Evolutionary conservation across 2,888 invertebrate species (phyloP).

Genomic region (Zhengitettix transpicula): DNA sequence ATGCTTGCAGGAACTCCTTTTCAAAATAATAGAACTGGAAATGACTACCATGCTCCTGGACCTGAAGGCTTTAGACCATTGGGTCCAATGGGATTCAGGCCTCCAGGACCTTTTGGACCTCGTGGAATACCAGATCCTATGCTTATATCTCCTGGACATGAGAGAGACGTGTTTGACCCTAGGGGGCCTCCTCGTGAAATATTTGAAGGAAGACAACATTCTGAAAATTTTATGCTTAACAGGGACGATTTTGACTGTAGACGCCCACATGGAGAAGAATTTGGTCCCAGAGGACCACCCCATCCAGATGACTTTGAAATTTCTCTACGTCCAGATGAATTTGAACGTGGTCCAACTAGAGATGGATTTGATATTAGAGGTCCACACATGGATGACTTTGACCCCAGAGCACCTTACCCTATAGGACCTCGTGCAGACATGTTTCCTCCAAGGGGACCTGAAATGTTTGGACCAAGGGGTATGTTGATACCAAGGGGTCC

Average conservation of each 20-base stretch:
- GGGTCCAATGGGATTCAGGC: constrained; percentile 6
- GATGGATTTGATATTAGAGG: constrained; percentile 10
- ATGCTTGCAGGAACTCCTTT: too few relatives aligned
- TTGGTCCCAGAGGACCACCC: constrained; percentile 8
- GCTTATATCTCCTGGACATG: constrained; percentile 1
- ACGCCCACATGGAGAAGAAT: constrained; percentile 14
- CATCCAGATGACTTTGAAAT: constrained; percentile 13
- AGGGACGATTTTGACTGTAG: constrained; percentile 21
- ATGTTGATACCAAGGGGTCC: constrained; percentile 24
- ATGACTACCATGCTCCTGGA: constrained; percentile 4
- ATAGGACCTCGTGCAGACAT: constrained; percentile 9
- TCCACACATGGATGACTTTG: constrained; percentile 2
- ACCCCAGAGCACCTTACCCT: constrained; percentile 4
- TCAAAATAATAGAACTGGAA: too few relatives aligned
- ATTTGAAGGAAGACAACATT: constrained; percentile 2
- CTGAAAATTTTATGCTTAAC: too few relatives aligned
- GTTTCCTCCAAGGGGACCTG: constrained; percentile 10
- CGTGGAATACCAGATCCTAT: constrained; percentile 3
- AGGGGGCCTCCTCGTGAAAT: constrained; percentile 13
- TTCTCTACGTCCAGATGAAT: constrained; percentile 8
- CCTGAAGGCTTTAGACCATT: constrained; percentile 9
- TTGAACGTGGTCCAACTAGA: constrained; percentile 8
- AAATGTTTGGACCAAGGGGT: constrained; percentile 19
- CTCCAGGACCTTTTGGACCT: constrained; percentile 2
- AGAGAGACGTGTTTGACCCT: constrained; percentile 20